Base-by-base conservation (phyloP, 2,113 vertebrate genomes). In the Ivindomyrus marchei region DNA sequence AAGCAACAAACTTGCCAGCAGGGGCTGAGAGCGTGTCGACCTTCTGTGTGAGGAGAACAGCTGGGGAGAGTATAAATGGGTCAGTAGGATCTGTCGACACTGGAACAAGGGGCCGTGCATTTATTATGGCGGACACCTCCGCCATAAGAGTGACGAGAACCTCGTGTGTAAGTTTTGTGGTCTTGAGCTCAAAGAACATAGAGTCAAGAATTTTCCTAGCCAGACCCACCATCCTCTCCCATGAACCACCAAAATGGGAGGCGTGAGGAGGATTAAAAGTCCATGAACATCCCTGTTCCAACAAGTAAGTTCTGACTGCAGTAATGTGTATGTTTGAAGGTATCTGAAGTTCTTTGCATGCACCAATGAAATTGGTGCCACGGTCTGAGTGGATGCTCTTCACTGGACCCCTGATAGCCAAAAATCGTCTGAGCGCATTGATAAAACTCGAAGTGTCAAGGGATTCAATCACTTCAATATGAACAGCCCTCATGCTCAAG, bases 291-390 rank as follows among this genome's bases (percentile, higher is more conserved):
- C 46, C 84, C 46, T 47, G 24, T 42, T 7, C 6, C 24, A 17
- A 24, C 42, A 86, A 46, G 42, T 47, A 86, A 47, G 45, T 27
- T 47, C 36, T 27, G 42, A 39, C 36, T 56, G 53, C 53, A 21
- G 53, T 56, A 19, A 4, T 17, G 36, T 21, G 53, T 19, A 49
- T 31, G 70, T 74, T 15, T 36, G 70, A 31, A 24, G 19, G 21
- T 31, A 90, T 85, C 10, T 56, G 27, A 24, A 90, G 47, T 39
- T 90, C 89, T 39, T 36, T 86, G 42, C 89, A 86, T 24, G 80
- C 66, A 62, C 89, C 84, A 42, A 87, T 46, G 8, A 87, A 90
- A n/a, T 90, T 90, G 27, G 53, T 21, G 53, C 53, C 53, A 56
- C 53, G 53, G 53, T 86, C 84, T 47, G 84, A 86, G 6, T 13